Evolutionary conservation across 2,888 invertebrate species (phyloP).

Genomic region (Calliphora vomitoria): DNA sequence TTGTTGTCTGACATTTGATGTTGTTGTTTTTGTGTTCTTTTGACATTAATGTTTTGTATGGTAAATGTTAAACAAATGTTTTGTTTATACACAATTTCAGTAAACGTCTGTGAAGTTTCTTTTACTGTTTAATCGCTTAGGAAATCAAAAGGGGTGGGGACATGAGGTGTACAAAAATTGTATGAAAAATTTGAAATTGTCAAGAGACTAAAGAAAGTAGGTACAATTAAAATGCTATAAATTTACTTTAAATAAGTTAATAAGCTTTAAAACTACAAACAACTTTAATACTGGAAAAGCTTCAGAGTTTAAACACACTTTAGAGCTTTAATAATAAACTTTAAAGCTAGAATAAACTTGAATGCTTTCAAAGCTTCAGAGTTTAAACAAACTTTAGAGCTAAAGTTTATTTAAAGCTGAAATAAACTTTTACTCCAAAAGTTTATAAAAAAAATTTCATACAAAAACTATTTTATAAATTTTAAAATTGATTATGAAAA

Average conservation of each 20-base stretch:
- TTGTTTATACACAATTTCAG: constrained; percentile 51
- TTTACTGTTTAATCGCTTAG: neutral
- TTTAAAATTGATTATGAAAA: too few species aligned
- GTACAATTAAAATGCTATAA: too few species aligned
- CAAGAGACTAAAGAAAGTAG: neutral
- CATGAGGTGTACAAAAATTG: neutral
- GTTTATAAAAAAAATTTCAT: too few species aligned
- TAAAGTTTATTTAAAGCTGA: too few species aligned
- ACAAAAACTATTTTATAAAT: too few species aligned
- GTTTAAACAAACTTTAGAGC: too few species aligned
- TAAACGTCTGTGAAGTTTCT: constrained; percentile 14
- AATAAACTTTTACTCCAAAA: too few species aligned
- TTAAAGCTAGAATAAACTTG: too few species aligned
- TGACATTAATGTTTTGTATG: constrained; percentile 70
- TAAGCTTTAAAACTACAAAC: neutral
- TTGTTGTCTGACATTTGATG: constrained; percentile 51
- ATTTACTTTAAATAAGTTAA: neutral
- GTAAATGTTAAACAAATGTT: constrained; percentile 73
- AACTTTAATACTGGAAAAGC: too few species aligned
- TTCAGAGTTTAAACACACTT: too few species aligned
- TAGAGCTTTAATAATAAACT: too few species aligned
- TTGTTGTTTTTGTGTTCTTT: constrained; percentile 56
- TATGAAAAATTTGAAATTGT: neutral
- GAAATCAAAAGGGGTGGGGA: neutral
- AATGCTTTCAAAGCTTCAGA: too few species aligned